Evolutionary conservation across 2,113 vertebrate genomes (phyloP).

Genomic region (Tetraodon nigroviridis): DNA sequence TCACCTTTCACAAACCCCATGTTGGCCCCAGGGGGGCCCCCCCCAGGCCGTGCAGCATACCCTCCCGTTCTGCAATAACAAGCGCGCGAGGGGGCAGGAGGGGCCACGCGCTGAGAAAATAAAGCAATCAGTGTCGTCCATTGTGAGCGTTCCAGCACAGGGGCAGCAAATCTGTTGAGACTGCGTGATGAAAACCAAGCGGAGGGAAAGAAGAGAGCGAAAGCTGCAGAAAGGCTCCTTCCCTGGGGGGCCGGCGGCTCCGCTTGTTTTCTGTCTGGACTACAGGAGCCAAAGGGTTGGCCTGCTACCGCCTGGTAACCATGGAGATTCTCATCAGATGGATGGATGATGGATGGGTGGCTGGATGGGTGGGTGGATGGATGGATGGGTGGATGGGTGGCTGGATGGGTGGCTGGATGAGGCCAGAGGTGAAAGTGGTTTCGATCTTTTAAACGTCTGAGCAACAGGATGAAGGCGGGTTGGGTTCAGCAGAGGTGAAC

Average conservation of each 20-base stretch:
- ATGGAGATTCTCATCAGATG: too few relatives aligned
- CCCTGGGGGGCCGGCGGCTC: too few relatives aligned
- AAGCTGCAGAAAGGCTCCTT: too few relatives aligned
- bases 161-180: conserved; percentile 73
- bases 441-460: too few relatives aligned
- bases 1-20: conserved; percentile 32
- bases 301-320: too few relatives aligned
- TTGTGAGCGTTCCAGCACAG: conserved; percentile 70
- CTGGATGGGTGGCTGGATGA: not conserved
- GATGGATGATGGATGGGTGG: too few relatives aligned
- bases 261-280: conserved; percentile 56
- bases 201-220: conserved; percentile 64
- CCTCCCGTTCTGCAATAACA: conserved; percentile 72
- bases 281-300: too few relatives aligned
- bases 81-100: conserved; percentile 63
- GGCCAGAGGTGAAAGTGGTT: too few relatives aligned
- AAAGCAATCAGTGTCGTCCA: conserved; percentile 71
- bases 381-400: not conserved
- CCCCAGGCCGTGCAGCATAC: conserved; percentile 53
- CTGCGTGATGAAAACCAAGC: conserved; percentile 75
- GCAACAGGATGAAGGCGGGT: too few relatives aligned
- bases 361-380: not conserved
- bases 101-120: conserved; percentile 71
- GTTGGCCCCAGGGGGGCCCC: conserved; percentile 6
- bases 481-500: too few relatives aligned